Evolutionary conservation across 2,888 invertebrate genomes (phyloP).

Genomic region (Seladonia tumulorum): DNA sequence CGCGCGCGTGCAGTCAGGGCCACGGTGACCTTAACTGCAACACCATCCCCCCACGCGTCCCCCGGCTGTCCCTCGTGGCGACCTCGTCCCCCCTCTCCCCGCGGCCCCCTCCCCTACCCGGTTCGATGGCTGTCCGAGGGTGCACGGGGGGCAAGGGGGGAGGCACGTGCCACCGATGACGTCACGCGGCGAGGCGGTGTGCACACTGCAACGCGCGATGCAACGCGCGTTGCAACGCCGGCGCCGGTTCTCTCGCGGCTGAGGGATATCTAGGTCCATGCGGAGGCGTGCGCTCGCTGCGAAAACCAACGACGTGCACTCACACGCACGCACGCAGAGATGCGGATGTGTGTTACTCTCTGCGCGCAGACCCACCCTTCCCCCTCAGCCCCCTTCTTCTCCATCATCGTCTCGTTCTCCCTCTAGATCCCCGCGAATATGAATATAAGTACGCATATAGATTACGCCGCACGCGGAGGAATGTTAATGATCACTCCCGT

Average conservation of each 20-base stretch:
- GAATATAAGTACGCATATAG: not conserved
- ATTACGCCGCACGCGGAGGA: slow-evolving; percentile 1
- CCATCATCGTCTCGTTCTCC: not conserved
- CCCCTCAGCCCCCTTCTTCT: not conserved
- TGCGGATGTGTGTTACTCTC: not conserved
- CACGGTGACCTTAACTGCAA: slow-evolving; percentile 87
- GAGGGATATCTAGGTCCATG: slow-evolving; percentile 66
- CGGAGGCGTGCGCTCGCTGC: slow-evolving; percentile 57
- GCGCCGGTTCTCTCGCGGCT: slow-evolving; percentile 77
- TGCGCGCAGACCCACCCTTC: not conserved
- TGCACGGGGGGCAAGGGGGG: slow-evolving; percentile 71
- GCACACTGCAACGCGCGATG: slow-evolving; percentile 85
- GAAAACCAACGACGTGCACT: not conserved
- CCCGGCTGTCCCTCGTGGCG: slow-evolving; percentile 45
- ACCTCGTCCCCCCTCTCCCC: slow-evolving; percentile 38
- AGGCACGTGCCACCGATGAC: slow-evolving; percentile 82
- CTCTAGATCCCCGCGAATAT: not conserved
- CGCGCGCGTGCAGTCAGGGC: slow-evolving; percentile 86
- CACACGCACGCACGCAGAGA: too few species aligned
- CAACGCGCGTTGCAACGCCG: slow-evolving; percentile 83
- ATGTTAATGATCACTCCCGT: slow-evolving; percentile 5
- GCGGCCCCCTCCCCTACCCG: slow-evolving; percentile 27
- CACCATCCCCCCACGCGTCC: slow-evolving; percentile 82
- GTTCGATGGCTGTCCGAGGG: slow-evolving; percentile 38
- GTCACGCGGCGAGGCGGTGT: slow-evolving; percentile 80